These are phyloP conservation scores for Notodonta ziczac DNA, from an alignment of 2,888 invertebrate genomes.

Conservation along the genomic window DNA sequence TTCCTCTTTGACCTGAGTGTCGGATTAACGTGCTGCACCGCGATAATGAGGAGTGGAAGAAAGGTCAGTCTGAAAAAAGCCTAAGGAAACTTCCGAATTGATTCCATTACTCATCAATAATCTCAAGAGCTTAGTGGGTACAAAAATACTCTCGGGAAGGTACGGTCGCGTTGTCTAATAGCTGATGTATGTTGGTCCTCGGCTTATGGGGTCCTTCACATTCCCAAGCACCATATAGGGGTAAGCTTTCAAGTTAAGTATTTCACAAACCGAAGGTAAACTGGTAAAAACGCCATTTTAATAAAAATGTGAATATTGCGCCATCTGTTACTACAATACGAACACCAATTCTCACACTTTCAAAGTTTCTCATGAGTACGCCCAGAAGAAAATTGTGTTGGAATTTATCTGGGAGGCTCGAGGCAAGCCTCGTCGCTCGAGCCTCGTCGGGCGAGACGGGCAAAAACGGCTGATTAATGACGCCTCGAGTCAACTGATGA, in stretches of 20 bases:
- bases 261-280: no score
- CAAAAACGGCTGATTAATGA: constrained; percentile 69
- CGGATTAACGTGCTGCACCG: constrained; percentile 11
- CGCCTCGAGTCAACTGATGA: constrained; percentile 45
- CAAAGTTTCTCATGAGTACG: constrained; percentile 20
- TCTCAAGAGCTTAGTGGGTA: neutral
- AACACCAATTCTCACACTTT: constrained; percentile 6
- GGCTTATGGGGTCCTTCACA: no score
- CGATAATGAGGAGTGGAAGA: constrained; percentile 14
- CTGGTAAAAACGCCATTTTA: no score
- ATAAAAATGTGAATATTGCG: no score
- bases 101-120: constrained; percentile 6
- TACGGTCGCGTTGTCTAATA: no score
- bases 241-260: no score
- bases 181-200: no score
- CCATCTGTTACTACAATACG: no score
- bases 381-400: constrained; percentile 39
- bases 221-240: no score
- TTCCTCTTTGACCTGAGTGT: neutral
- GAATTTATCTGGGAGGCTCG: constrained; percentile 36
- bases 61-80: constrained; percentile 9
- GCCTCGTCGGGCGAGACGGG: constrained; percentile 28
- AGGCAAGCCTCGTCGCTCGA: constrained; percentile 4
- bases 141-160: neutral
- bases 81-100: neutral